phyloP scores from a whole-genome alignment of 2,113 vertebrate species.

The Brienomyrus brachyistius region DNA sequence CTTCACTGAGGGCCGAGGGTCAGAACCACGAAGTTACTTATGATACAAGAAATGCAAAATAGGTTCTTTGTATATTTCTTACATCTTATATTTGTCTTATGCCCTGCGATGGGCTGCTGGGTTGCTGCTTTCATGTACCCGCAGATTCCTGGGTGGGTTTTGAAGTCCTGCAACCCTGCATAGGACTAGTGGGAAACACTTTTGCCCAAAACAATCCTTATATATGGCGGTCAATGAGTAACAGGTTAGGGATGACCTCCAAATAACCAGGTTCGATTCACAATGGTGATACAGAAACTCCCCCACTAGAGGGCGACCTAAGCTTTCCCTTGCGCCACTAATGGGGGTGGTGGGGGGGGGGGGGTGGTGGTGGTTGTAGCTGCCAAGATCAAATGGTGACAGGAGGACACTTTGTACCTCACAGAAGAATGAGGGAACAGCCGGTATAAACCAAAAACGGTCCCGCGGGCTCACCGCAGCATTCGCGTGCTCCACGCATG shows the following conservation, averaged over 20 bases:
- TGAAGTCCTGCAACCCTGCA: neutral
- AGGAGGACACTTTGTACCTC: neutral
- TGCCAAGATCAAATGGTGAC: neutral
- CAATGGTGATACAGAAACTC: neutral
- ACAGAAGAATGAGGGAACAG: neutral
- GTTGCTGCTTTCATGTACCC: neutral
- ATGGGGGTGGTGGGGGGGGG: neutral
- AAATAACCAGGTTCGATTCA: neutral
- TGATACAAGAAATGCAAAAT: neutral
- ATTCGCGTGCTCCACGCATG: neutral
- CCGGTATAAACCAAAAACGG: neutral
- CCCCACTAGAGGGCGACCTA: slow-evolving; percentile 14
- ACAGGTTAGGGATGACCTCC: neutral
- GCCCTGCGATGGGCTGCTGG: neutral
- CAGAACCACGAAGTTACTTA: neutral
- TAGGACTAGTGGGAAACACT: neutral
- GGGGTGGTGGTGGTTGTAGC: neutral
- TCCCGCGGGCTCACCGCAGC: neutral
- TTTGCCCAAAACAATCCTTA: neutral
- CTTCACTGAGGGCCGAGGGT: neutral
- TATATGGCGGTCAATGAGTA: neutral
- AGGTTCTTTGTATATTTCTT: neutral
- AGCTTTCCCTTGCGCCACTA: neutral
- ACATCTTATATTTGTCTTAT: neutral
- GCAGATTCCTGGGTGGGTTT: neutral